Base-by-base conservation (phyloP, 2,113 vertebrate species). In the Serilophus lunatus region DNA sequence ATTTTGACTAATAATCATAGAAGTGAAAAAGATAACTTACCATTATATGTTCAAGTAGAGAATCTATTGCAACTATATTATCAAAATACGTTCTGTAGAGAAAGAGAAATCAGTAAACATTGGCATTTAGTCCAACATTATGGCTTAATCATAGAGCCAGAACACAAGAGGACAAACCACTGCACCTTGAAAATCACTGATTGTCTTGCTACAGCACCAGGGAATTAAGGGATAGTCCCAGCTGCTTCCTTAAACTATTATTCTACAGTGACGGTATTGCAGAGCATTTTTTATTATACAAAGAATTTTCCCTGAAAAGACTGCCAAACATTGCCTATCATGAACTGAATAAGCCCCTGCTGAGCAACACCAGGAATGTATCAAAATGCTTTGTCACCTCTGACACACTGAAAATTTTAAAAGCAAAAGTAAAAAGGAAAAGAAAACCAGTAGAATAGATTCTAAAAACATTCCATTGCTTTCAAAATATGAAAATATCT, bases 41-140 rank as follows among this genome's bases (percentile, higher is more conserved):
- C 99, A 99, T 99, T 97, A 99, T 99, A 98, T 99, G 99, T 99
- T 99, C 99, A 99, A 99, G 99, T 98, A 99, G 99, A 98, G 99
- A 99, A 98, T 99, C 99, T 99, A 99, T 99, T 98, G 99, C 99
- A 95, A 99, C 99, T 98, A 99, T 99, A 97, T 99, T 99, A 98
- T 99, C 99, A 98, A 99, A 99, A 97, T 99, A 99, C 1, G 99
- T 99, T 98, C 99, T 99, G 98, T 85, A 94, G 97, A 98, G 96
- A 98, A 86, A 97, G 86, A 97, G 96, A 97, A 75, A 42, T 59
- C 40, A 40, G 57, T 96, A 86, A 97, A 76, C 49, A 59, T 78
- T 53, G 16, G 53, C 18, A 49, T 59, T 88, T 57, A 88, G 88
- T 82, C 42, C 88, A 61, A 85, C 15, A 45, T 29, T 53, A 11